Conservation (phyloP, 2,797 vertebrate genomes). For the Nyctalus aviator region DNA sequence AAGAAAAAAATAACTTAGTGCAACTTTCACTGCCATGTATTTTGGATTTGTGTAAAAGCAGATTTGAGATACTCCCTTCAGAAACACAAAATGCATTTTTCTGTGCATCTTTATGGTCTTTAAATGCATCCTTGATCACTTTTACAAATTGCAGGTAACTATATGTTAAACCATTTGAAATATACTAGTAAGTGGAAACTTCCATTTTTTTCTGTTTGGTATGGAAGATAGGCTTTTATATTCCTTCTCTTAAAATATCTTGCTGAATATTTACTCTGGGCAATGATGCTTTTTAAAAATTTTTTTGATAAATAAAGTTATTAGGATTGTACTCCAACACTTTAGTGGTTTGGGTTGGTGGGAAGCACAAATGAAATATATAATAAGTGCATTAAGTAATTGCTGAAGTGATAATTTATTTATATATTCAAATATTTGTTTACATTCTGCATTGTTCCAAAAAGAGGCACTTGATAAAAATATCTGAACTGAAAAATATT, state of each 20-base stretch:
- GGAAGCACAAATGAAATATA: background rate
- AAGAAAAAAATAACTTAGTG: background rate
- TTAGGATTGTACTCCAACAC: background rate
- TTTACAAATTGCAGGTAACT: slow-evolving; percentile 1
- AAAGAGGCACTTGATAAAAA: slow-evolving; percentile 8
- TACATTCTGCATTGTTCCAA: background rate
- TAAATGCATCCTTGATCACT: slow-evolving; percentile 38
- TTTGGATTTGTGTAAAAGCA: background rate
- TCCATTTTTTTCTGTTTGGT: slow-evolving; percentile 54
- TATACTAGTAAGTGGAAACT: background rate
- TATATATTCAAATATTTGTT: background rate
- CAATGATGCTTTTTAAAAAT: slow-evolving; percentile 14
- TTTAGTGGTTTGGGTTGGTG: background rate
- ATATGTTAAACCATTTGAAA: slow-evolving; percentile 32
- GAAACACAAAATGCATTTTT: background rate
- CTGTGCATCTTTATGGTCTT: background rate
- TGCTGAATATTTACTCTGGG: background rate
- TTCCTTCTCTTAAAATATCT: background rate
- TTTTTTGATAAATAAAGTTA: background rate
- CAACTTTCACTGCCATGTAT: background rate
- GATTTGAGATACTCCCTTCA: slow-evolving; percentile 9
- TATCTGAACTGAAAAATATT: background rate
- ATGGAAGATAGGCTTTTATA: slow-evolving; percentile 18
- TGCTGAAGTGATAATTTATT: background rate
- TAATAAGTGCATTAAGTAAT: background rate